Conservation (phyloP, 1,140 invertebrate species). For the Trichonephila clavata region DNA sequence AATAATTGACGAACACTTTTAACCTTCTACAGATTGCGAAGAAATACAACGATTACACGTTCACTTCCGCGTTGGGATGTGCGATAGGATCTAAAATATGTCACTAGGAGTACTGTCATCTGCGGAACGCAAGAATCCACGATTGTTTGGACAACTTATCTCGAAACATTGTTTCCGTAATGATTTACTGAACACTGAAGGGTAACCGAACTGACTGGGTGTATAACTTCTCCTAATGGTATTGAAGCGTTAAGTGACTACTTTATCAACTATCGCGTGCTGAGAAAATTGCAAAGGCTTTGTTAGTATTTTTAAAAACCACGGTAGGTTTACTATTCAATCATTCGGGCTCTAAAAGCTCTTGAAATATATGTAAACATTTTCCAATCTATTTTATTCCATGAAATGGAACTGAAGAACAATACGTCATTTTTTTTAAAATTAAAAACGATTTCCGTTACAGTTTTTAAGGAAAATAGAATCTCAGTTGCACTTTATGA, state of each 20-base stretch:
- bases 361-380: not conserved
- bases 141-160: slow-evolving; percentile 63
- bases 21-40: not conserved
- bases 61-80: slow-evolving; percentile 41
- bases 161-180: slow-evolving; percentile 62
- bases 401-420: no score
- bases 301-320: not conserved
- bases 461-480: no score
- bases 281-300: slow-evolving; percentile 28
- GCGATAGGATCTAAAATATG: slow-evolving; percentile 64
- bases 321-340: not conserved
- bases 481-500: no score
- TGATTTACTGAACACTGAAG: slow-evolving; percentile 52
- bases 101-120: slow-evolving; percentile 46
- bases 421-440: no score
- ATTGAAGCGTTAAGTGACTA: slow-evolving; percentile 52
- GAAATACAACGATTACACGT: not conserved
- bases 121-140: not conserved
- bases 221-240: slow-evolving; percentile 8
- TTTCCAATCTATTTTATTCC: no score
- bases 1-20: not conserved
- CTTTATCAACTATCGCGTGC: slow-evolving; percentile 38
- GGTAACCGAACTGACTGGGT: slow-evolving; percentile 28
- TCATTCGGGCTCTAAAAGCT: not conserved
- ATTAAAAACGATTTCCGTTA: no score